phyloP scores from a whole-genome alignment of 1,140 invertebrate genomes.

The Drosophila gunungcola region DNA sequence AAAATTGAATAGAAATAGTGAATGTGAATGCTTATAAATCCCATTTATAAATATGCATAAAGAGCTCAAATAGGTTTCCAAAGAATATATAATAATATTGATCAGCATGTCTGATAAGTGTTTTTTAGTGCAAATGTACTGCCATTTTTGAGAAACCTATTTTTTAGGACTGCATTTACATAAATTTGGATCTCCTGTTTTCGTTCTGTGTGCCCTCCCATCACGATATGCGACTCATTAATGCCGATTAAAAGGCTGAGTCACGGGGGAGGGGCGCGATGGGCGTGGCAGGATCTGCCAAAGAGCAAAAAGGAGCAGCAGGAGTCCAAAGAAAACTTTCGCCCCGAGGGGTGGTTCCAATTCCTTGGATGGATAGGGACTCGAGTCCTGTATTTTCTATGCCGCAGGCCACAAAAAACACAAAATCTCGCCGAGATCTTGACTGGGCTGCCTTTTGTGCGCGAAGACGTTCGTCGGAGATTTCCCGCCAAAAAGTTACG shows the following conservation, averaged over 20 bases:
- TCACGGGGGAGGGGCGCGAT: not conserved
- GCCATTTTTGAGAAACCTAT: not conserved
- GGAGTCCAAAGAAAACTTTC: slow-evolving; percentile 35
- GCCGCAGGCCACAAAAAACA: slow-evolving; percentile 40
- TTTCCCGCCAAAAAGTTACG: slow-evolving; percentile 80
- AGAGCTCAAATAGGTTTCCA: not conserved
- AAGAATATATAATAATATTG: not conserved
- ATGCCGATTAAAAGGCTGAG: slow-evolving; percentile 9
- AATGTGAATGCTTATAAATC: not conserved
- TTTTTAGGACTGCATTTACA: not conserved
- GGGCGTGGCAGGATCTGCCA: not conserved
- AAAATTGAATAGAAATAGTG: not conserved
- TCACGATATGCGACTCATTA: slow-evolving; percentile 17
- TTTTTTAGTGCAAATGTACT: not conserved
- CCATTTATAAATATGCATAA: slow-evolving; percentile 1
- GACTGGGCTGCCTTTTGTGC: slow-evolving; percentile 47
- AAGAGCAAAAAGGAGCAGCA: slow-evolving; percentile 43
- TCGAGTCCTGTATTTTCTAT: slow-evolving; percentile 6
- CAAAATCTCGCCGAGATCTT: slow-evolving; percentile 29
- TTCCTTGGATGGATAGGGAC: slow-evolving; percentile 3
- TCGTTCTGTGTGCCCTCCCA: slow-evolving; percentile 22
- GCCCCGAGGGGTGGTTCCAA: slow-evolving; percentile 20
- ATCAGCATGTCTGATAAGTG: not conserved
- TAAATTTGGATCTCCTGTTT: not conserved
- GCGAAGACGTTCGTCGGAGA: slow-evolving; percentile 55